A percentile compares a stretch with the other conserved stretches of the same genome.
phyloP scores from a whole-genome alignment of 2,113 vertebrate species.

The Salminus brasiliensis region DNA sequence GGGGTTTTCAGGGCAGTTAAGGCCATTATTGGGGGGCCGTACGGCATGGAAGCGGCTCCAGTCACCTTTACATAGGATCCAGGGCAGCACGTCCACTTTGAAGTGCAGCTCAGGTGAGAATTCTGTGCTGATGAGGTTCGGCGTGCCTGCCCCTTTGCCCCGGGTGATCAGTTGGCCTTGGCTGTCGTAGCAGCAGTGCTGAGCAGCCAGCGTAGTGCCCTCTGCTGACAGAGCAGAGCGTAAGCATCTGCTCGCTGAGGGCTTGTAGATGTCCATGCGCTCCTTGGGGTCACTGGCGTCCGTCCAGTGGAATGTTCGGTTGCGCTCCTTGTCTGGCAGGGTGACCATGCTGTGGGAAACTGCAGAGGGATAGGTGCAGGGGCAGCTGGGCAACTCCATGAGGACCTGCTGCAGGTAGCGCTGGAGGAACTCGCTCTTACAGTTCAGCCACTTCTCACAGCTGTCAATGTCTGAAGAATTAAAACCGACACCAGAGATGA shows the following conservation, averaged over 20 bases:
- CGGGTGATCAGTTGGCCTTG: constrained; percentile 85
- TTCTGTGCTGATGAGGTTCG: constrained; percentile 88
- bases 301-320: constrained; percentile 83
- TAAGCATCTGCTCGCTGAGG: constrained; percentile 84
- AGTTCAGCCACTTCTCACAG: constrained; percentile 94
- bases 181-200: constrained; percentile 90
- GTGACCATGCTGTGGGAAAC: constrained; percentile 78
- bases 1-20: constrained; percentile 83
- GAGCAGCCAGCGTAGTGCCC: constrained; percentile 84
- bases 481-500: neutral
- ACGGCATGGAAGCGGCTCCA: constrained; percentile 89
- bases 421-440: constrained; percentile 90
- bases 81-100: constrained; percentile 90
- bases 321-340: constrained; percentile 77
- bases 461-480: constrained; percentile 84
- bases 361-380: constrained; percentile 84
- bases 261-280: constrained; percentile 89
- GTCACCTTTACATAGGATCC: constrained; percentile 93
- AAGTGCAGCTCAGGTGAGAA: constrained; percentile 93
- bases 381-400: constrained; percentile 88
- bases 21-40: constrained; percentile 88
- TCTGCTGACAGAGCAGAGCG: constrained; percentile 83
- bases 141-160: constrained; percentile 86
- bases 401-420: constrained; percentile 85
- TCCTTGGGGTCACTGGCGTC: constrained; percentile 87